Percentiles rank a stretch among this genome's conserved stretches.
Evolutionary conservation across 2,113 vertebrate genomes (phyloP).

Genomic region (Mobula birostris): DNA sequence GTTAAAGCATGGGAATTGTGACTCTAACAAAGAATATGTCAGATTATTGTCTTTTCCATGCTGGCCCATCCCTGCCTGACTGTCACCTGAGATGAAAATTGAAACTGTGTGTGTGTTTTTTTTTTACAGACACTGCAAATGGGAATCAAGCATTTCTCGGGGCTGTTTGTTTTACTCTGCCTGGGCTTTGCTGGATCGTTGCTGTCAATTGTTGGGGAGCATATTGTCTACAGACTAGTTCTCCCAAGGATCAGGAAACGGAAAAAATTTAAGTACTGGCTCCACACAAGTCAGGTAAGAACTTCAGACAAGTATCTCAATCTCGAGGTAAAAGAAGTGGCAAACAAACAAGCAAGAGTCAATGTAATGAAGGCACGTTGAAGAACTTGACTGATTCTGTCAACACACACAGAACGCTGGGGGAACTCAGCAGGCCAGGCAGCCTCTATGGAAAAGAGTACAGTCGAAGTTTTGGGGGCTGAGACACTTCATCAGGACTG

Average conservation of each 20-base stretch:
- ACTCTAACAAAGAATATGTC: background rate
- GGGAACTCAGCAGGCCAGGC: no score
- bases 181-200: constrained; percentile 73
- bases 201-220: constrained; percentile 72
- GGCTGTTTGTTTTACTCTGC: constrained; percentile 77
- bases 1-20: background rate
- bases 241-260: constrained; percentile 71
- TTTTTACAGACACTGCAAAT: constrained; percentile 76
- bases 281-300: constrained; percentile 83
- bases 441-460: no score
- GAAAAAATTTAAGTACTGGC: constrained; percentile 78
- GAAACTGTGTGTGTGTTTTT: background rate
- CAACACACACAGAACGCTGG: no score
- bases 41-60: background rate
- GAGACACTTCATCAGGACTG: no score
- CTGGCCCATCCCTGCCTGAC: background rate
- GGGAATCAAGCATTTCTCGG: constrained; percentile 83
- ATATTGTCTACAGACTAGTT: constrained; percentile 68
- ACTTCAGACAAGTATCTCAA: background rate
- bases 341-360: background rate
- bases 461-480: no score
- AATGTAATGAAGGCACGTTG: background rate
- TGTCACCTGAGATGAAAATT: background rate
- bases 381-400: background rate
- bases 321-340: background rate